Conservation (phyloP, 1,140 invertebrate species). For the Drosophila orena region DNA sequence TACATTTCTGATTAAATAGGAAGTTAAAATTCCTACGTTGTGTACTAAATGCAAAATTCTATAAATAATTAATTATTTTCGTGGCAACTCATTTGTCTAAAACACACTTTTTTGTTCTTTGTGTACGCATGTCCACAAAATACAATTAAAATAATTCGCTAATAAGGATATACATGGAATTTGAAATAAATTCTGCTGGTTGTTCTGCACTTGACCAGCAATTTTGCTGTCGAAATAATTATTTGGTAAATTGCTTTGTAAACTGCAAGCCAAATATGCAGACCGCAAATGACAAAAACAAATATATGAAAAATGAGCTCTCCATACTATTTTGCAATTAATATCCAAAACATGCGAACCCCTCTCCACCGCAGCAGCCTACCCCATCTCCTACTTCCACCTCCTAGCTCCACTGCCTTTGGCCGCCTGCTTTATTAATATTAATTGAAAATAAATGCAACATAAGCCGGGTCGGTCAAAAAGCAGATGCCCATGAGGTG, state of each 20-base stretch:
- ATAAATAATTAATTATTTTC: no score
- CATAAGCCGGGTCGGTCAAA: constrained; percentile 68
- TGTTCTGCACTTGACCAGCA: constrained; percentile 22
- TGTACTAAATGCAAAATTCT: no score
- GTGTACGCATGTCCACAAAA: constrained; percentile 35
- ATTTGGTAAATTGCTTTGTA: constrained; percentile 69
- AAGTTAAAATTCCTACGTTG: no score
- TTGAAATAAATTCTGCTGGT: constrained; percentile 35
- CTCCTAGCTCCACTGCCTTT: neutral
- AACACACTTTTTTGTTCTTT: constrained; percentile 1
- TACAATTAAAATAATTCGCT: constrained; percentile 66
- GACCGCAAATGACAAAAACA: constrained; percentile 27
- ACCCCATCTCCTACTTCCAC: neutral
- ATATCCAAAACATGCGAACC: constrained; percentile 51
- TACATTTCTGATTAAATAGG: no score
- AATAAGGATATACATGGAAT: constrained; percentile 71
- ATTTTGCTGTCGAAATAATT: constrained; percentile 70
- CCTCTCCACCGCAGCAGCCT: neutral
- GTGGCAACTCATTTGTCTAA: neutral
- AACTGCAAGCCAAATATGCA: constrained; percentile 42
- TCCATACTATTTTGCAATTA: constrained; percentile 66
- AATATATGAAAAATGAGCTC: constrained; percentile 13
- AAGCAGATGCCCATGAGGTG: constrained; percentile 23
- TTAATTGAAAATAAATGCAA: constrained; percentile 83
- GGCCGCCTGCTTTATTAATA: constrained; percentile 68